Evolutionary conservation across 1,140 invertebrate genomes (phyloP), one percentile per base, ranked within the genome.

Genomic region (Caerostris darwini): DNA sequence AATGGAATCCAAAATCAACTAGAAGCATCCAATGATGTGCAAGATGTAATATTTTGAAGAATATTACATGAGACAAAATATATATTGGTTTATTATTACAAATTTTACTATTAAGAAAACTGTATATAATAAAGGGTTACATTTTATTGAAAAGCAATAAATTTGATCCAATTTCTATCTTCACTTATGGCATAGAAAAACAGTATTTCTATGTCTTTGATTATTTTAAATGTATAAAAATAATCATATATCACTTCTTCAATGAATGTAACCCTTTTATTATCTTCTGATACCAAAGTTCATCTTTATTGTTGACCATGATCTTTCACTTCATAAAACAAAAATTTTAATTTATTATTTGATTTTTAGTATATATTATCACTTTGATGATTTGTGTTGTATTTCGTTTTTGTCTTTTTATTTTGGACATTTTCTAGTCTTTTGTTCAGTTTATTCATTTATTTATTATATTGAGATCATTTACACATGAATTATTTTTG

Each of bases 381-480:
- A 77, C 67, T 53, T 58, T 71, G 10, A 71, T 10, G 19, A 90
- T 77, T 90, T 90, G 88, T 90, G 67, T 77, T 77, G 88, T n/a
- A 90, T 71, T 19, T 69, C 10, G 34, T 69, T n/a, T 57, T 77
- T 71, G 8, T 57, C 50, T 64, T 90, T 90, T 90, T 90, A 90
- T 90, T 90, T 71, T 57, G 50, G 57, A 19, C 54, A 53, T 57
- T 59, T 85, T 90, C 88, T 90, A 90, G 88, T 90, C 88, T 90
- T 87, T 87, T 90, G 87, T 90, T 71, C 57, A 69, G 61, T 88
- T 64, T 88, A 19, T 90, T 71, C 88, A 90, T 90, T 90, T 90
- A 90, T 90, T 90, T 90, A 90, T 90, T 77, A 77, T 34, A 50
- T 77, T 53, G 71, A 77, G 71, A 77, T 77, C 53, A 77, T 77